Evolutionary conservation across 1,140 invertebrate species (phyloP), one percentile per base, ranked within the genome.

Genomic region (Tetragnatha versicolor): DNA sequence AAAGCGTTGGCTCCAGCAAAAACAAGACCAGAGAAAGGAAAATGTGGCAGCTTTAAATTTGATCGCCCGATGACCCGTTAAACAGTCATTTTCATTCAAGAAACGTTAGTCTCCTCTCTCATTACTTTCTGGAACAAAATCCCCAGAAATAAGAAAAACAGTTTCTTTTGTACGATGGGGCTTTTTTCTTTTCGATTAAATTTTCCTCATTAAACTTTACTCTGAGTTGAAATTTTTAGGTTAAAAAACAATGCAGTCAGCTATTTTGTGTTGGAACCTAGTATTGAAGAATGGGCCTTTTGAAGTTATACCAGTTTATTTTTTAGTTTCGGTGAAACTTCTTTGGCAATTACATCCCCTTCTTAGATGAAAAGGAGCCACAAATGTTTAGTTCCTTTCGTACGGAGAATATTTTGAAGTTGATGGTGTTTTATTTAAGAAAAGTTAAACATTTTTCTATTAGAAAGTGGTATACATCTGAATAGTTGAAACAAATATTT

Each of bases 61-160:
- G 39, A 70, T 70, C 47, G 33, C 33, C 22, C 37, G 51, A 70
- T 70, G 68, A 70, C 68, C 51, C 68, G 68, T 70, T 70, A 70
- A 70, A 55, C 47, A 70, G 47, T 70, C 68, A 55, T 70, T 70
- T 70, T 70, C 68, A 70, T 55, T 70, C 68, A 4, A 29, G 22
- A 70, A 70, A 53, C 63, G 63, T 63, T 22, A 63, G 37, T n/a
- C n/a, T n/a, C n/a, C n/a, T n/a, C n/a, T n/a, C n/a, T 20, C 12
- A 58, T 58, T 58, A 58, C 29, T 58, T 33, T 31, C 35, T 20
- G 35, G 33, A 58, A n/a, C 7, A 58, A 58, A 58, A 31, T 33
- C 35, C n/a, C 14, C 9, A 33, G 31, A 58, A 14, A n/a, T n/a
- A n/a, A n/a, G n/a, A n/a, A 58, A 58, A 58, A 58, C n/a, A n/a